A percentile compares a stretch with the other conserved stretches of the same genome.
phyloP scores from a whole-genome alignment of 2,113 vertebrate genomes.

The Siphamia tubifer region DNA sequence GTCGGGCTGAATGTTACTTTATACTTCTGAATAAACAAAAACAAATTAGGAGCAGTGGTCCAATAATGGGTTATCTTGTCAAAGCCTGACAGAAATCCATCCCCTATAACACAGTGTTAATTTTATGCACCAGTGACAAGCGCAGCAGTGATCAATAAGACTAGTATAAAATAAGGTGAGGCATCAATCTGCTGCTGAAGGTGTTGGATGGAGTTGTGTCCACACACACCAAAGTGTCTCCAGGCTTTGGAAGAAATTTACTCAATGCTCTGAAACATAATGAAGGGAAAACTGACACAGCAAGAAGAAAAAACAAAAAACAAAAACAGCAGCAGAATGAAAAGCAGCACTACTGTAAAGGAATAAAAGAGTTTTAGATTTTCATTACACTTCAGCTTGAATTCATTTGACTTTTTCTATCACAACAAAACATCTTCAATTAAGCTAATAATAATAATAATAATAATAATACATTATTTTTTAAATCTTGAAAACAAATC shows the following conservation, averaged over 20 bases:
- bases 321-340: too few relatives aligned
- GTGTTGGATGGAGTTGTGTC: slow-evolving; percentile 18
- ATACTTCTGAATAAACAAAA: slow-evolving; percentile 85
- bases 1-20: slow-evolving; percentile 77
- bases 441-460: too few relatives aligned
- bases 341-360: too few relatives aligned
- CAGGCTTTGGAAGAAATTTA: slow-evolving; percentile 9
- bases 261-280: neutral
- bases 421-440: too few relatives aligned
- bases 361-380: too few relatives aligned
- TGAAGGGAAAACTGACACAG: slow-evolving; percentile 11
- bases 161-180: slow-evolving; percentile 75
- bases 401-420: too few relatives aligned
- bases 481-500: too few relatives aligned
- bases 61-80: slow-evolving; percentile 83
- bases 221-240: slow-evolving; percentile 14
- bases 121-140: slow-evolving; percentile 85
- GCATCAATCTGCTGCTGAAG: slow-evolving; percentile 75
- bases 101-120: slow-evolving; percentile 83
- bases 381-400: too few relatives aligned
- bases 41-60: slow-evolving; percentile 80
- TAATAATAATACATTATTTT: too few relatives aligned
- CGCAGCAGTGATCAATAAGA: slow-evolving; percentile 75
- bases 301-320: too few relatives aligned
- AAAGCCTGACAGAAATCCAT: slow-evolving; percentile 80